Base-by-base conservation (phyloP, 2,888 invertebrate species). In the Chaitophorus viminalis region DNA sequence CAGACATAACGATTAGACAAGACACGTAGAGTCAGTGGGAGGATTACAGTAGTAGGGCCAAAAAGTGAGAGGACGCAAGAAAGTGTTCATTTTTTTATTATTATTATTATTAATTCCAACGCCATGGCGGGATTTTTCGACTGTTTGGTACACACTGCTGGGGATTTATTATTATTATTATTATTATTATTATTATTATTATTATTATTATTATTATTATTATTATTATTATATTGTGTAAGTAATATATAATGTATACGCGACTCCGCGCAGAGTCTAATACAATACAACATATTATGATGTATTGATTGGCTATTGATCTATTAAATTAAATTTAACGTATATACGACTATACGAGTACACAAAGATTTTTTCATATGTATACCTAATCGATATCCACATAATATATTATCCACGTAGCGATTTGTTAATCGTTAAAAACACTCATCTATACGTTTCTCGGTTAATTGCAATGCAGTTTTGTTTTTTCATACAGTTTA, bases 61-160 rank as follows among this genome's bases (percentile, higher is more conserved):
- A 74, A 87, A 87, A 87, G 87, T 87, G 87, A 87, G 87, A 87
- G 87, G 87, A 87, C 72, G 46, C 14, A 86, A 86, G 86, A 86
- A 81, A 87, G 79, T 81, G 60, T 87, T 87, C 74, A 21, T 72
- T 79, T 60, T 72, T 72, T 70, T 68, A 31, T 70, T 70, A 76
- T 85, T 46, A 8, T 9, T 46, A 14, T 46, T 46, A 39, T 85
- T 70, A 17, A 25, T 70, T 70, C 9, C 29, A 31, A 70, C 79
- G 31, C 46, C 65, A 68, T 29, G 39, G 31, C 76, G 52, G 76
- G 68, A 52, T 75, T 68, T 77, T 77, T 65, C 18, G 74, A 74
- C 82, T 33, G 72, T 82, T 82, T 29, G 70, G 52, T 52, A 77
- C 65, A 65, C 79, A 65, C 79, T 65, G 79, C 18, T 36, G 79